Base-by-base conservation (phyloP, 2,888 invertebrate species). In the Cosmorhoe ocellata region DNA sequence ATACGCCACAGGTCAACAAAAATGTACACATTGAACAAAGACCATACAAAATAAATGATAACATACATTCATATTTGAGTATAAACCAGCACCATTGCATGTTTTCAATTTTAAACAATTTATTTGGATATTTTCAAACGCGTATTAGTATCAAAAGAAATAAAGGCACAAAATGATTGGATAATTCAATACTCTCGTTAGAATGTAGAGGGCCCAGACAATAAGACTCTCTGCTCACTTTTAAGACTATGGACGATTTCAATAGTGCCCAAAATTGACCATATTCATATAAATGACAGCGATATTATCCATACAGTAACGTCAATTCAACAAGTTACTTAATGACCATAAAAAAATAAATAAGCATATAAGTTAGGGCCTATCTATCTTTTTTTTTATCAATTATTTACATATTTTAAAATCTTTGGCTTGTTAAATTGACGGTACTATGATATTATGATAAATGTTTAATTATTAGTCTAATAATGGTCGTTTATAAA, bases 401-500 rank as follows among this genome's bases (percentile, higher is more conserved):
- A n/a, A 18, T 3, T 18, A 24, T 24, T 24, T 1, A 24, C 24
- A 6, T 24, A 24, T 6, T 7, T 24, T 22, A 36, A 1, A 8
- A 36, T 24, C 27, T 13, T 9, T 13, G 32, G n/a, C 7, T 14
- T 34, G 33, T 27, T 33, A 14, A 33, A 13, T 12, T 14, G 26
- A 12, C 26, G 27, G 27, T 27, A 18, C 14, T 11, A 12, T 34
- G 28, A n/a, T 28, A 24, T 43, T 39, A 18, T 26, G 38, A 30
- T 14, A 45, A 31, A 12, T n/a, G n/a, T n/a, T 49, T 50, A 26
- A 42, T 13, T 42, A 18, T 33, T 32, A 37, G 13, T 46, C 24
- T 24, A 51, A 26, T n/a, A 24, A 45, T 48, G 42, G 41, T 51
- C 24, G 34, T 44, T 46, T 32, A 48, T 51, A 51, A 18, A 53